A percentile compares a stretch with the other conserved stretches of the same genome.
phyloP scores from a whole-genome alignment of 2,113 vertebrate genomes.

The Podarcis cretensis region DNA sequence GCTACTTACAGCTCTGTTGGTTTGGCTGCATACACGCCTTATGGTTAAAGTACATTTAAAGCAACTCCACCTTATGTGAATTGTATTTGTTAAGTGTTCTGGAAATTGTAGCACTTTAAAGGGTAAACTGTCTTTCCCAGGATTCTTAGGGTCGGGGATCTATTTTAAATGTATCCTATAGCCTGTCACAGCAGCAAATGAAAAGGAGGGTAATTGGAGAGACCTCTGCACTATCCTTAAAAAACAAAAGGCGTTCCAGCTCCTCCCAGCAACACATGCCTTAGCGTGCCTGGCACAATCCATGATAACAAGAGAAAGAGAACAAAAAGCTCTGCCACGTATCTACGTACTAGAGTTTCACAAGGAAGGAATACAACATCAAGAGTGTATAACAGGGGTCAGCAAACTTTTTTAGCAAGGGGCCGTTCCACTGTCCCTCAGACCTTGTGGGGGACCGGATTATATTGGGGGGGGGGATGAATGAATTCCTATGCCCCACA shows the following conservation, averaged over 20 bases:
- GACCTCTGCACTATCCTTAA: accelerated
- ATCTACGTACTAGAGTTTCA: accelerated
- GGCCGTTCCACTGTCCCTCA: too few relatives aligned
- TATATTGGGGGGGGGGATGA: too few relatives aligned
- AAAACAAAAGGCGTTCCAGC: accelerated
- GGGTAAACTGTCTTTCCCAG: too few relatives aligned
- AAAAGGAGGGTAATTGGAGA: not conserved
- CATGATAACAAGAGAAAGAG: accelerated
- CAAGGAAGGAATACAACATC: accelerated
- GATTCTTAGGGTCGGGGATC: too few relatives aligned
- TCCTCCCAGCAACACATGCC: accelerated
- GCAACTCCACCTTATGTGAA: too few relatives aligned
- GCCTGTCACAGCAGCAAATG: accelerated
- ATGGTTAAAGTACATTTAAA: too few relatives aligned
- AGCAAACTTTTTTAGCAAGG: too few relatives aligned
- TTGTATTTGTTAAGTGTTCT: too few relatives aligned
- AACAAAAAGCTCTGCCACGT: accelerated
- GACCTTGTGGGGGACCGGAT: too few relatives aligned
- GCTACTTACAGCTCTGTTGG: not conserved
- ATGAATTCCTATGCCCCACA: too few relatives aligned
- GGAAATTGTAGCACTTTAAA: too few relatives aligned
- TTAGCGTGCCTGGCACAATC: accelerated
- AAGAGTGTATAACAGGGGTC: accelerated
- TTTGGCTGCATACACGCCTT: too few relatives aligned
- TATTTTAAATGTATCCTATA: not conserved